Conservation (phyloP, 2,888 invertebrate species). For the Macaria liturata region DNA sequence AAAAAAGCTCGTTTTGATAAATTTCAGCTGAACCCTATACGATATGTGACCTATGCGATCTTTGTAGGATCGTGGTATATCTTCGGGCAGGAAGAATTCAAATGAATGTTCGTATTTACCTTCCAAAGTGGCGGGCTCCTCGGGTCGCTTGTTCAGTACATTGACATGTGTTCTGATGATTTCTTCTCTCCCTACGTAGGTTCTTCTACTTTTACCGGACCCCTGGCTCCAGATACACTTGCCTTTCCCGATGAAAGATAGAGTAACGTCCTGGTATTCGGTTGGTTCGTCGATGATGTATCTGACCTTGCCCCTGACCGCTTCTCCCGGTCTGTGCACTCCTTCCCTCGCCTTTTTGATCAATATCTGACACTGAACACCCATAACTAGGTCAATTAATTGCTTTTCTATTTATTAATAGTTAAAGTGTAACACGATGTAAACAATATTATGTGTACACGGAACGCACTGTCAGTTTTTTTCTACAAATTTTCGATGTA, state of each 20-base stretch:
- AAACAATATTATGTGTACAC: too few relatives aligned
- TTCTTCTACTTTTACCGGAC: conserved; percentile 1
- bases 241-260: conserved; percentile 29
- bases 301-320: conserved; percentile 27
- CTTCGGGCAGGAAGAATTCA: conserved; percentile 27
- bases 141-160: conserved; percentile 12
- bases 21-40: conserved; percentile 23
- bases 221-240: conserved; percentile 23
- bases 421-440: too few relatives aligned
- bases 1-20: conserved; percentile 27
- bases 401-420: too few relatives aligned
- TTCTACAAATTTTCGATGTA: too few relatives aligned
- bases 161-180: conserved; percentile 14
- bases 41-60: conserved; percentile 20
- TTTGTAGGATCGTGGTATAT: conserved; percentile 29
- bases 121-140: conserved; percentile 6
- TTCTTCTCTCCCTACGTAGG: conserved; percentile 19
- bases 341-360: conserved; percentile 20
- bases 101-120: conserved; percentile 30
- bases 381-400: conserved; percentile 15
- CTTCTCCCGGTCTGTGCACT: conserved; percentile 21
- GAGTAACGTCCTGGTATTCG: conserved; percentile 22
- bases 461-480: too few relatives aligned
- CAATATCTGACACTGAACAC: conserved; percentile 30
- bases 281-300: conserved; percentile 26